These are phyloP conservation scores for Vespertilio murinus DNA, from an alignment of 2,797 vertebrate species.

Conservation along the genomic window DNA sequence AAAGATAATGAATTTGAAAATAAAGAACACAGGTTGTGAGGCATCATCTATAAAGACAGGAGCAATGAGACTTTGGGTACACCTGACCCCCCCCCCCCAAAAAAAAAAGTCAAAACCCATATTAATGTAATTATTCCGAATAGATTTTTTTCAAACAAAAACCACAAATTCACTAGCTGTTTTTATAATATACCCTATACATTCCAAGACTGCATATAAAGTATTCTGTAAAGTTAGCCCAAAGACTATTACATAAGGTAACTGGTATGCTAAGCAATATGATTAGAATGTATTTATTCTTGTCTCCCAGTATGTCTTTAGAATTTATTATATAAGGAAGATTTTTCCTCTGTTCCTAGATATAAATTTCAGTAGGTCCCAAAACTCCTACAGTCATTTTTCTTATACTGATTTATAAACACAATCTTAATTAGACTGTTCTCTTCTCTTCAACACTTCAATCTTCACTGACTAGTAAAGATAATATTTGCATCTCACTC, in stretches of 20 bases:
- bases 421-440: constrained; percentile 5
- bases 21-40: neutral
- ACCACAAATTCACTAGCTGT: neutral
- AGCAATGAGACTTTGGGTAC: neutral
- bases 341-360: neutral
- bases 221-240: neutral
- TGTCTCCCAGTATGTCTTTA: neutral
- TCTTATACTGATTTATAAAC: neutral
- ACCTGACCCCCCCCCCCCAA: too few species aligned
- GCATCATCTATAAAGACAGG: neutral
- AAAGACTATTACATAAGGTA: neutral
- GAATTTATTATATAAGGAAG: neutral
- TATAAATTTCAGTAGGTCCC: neutral
- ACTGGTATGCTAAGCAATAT: neutral
- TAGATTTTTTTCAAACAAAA: neutral
- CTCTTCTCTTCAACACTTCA: neutral
- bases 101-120: neutral
- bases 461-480: neutral
- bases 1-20: neutral
- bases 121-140: constrained; percentile 3
- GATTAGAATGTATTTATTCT: neutral
- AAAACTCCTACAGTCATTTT: neutral
- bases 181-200: neutral
- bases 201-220: constrained; percentile 26
- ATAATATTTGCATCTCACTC: neutral